Percentiles rank a stretch among this genome's conserved stretches.
phyloP scores from a whole-genome alignment of 2,797 vertebrate genomes.

The Clarias platycephalus region DNA sequence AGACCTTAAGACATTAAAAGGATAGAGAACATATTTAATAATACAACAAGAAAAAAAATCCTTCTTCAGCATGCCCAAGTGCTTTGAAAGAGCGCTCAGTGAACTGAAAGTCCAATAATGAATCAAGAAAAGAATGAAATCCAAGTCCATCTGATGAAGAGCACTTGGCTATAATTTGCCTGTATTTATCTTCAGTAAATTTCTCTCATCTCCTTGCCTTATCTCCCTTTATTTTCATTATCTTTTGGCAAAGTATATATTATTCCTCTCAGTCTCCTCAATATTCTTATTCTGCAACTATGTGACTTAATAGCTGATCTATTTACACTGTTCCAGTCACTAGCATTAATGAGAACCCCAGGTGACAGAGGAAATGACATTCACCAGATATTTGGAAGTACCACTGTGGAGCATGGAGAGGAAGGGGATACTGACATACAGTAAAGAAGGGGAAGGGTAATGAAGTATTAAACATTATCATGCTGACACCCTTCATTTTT shows the following conservation, averaged over 20 bases:
- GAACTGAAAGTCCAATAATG: conserved; percentile 43
- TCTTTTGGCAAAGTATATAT: not conserved
- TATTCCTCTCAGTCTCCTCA: not conserved
- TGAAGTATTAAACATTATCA: conserved; percentile 50
- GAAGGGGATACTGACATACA: not conserved
- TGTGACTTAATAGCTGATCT: conserved; percentile 45
- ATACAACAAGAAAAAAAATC: not conserved
- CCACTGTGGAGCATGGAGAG: conserved; percentile 29
- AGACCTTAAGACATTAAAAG: not conserved
- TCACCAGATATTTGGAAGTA: conserved; percentile 34
- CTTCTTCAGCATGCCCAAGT: not conserved
- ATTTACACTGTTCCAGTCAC: conserved; percentile 31
- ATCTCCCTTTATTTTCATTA: not conserved
- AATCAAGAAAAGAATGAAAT: conserved; percentile 24
- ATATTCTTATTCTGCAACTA: not conserved
- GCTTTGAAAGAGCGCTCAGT: conserved; percentile 15
- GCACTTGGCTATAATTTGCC: not conserved
- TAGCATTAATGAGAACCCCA: conserved; percentile 50
- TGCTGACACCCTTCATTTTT: conserved; percentile 41
- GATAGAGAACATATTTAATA: not conserved
- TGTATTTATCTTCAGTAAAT: conserved; percentile 1
- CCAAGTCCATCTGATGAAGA: conserved; percentile 26
- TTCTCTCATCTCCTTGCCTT: not conserved
- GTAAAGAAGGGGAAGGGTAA: conserved; percentile 23
- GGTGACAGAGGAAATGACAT: conserved; percentile 47